A percentile compares a stretch with the other conserved stretches of the same genome.
Conservation (phyloP, 2,113 vertebrate species). For the Heteronetta atricapilla region DNA sequence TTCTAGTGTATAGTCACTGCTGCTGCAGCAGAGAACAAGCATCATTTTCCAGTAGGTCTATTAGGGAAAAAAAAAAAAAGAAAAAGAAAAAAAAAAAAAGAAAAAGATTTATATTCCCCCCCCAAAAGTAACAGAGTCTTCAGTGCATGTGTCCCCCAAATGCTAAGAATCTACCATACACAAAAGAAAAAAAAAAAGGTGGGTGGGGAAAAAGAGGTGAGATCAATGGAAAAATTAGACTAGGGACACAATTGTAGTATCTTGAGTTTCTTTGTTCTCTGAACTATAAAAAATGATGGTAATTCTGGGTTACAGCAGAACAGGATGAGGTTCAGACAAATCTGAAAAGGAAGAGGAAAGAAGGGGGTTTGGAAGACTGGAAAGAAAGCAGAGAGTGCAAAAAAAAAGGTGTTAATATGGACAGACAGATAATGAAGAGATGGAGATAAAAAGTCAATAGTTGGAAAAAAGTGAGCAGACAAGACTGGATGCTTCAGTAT, state of each 20-base stretch:
- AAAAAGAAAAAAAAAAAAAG: not conserved
- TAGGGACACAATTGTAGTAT: not conserved
- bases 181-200: not conserved
- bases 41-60: not conserved
- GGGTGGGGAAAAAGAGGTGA: not conserved
- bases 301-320: not conserved
- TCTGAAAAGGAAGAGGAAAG: not conserved
- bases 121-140: not conserved
- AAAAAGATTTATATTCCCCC: not conserved
- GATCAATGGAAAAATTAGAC: not conserved
- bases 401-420: not conserved
- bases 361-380: not conserved
- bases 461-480: not conserved
- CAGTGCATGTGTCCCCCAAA: not conserved
- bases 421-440: not conserved
- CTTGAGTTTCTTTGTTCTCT: constrained; percentile 5
- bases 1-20: constrained; percentile 16
- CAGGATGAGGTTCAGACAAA: not conserved
- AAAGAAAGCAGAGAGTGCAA: not conserved
- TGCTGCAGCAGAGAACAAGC: not conserved
- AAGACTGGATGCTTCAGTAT: not conserved
- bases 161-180: not conserved
- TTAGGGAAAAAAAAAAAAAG: not conserved
- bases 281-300: not conserved
- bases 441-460: not conserved